Base-by-base conservation (phyloP, 2,797 vertebrate species). In the Ispidina lecontei region DNA sequence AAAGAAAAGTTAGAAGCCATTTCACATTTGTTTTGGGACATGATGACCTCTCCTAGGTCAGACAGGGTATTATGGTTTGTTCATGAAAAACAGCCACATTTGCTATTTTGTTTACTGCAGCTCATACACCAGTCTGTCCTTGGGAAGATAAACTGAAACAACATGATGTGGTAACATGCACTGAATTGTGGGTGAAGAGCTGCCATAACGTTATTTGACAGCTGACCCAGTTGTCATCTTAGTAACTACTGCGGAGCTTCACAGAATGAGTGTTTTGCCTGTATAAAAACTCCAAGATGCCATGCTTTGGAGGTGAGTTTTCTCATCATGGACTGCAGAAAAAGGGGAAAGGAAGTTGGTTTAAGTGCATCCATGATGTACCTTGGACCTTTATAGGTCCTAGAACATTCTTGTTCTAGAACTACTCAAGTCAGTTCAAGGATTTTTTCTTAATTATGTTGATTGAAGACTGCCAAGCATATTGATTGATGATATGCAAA, bases 151-250 rank as follows among this genome's bases (percentile, higher is more conserved):
- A 88, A 47, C 2, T 39, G 37, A 87, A 56, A 31, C 12, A 90
- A 47, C 0, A 0, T 14, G 37, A 46, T 16, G 2, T 26, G 20
- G 35, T 71, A 63, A 68, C 0, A 0, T 47, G 17, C 12, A 28
- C 1, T 60, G 22, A 70, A 60, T 64, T 75, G 68, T 28, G 10
- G 2, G 7, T 62, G 25, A 62, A 9, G 3, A 78, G 13, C 10
- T 77, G 14, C 12, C 19, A 10, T 20, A 41, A 70, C 5, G 14
- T 76, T 76, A 12, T 80, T 67, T 74, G 44, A 60, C 15, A 63
- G 12, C 3, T 73, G 56, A 85, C 10, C 6, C 8, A 22, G 7
- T 2, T 87, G 13, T 10, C 63, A 52, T 29, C 12, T 71, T 33
- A 33, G 14, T 35, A 52, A 28, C 23, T 37, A 12, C 8, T 37